phyloP scores from a whole-genome alignment of 1,140 invertebrate species.

The Drosophila teissieri region DNA sequence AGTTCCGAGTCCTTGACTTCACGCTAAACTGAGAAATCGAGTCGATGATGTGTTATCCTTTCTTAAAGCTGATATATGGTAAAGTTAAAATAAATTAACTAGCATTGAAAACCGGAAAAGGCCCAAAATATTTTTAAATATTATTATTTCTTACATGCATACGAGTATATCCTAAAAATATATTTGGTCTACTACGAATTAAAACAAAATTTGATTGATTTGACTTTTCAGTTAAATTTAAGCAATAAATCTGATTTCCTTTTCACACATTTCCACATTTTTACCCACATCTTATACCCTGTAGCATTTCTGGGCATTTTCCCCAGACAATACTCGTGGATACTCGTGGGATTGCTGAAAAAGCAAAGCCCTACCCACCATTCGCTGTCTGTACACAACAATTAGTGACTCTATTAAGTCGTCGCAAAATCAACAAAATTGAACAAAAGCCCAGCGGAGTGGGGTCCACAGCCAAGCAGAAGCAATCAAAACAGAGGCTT shows the following conservation, averaged over 20 bases:
- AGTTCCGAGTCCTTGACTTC: conserved; percentile 5
- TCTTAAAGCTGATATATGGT: not conserved
- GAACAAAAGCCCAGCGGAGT: conserved; percentile 40
- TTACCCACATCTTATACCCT: not conserved
- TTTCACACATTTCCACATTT: not conserved
- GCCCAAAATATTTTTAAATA: no score
- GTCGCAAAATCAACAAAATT: conserved; percentile 51
- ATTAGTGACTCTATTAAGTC: conserved; percentile 69
- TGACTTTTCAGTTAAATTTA: no score
- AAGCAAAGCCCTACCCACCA: conserved; percentile 8
- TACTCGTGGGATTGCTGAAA: conserved; percentile 11
- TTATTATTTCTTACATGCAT: no score
- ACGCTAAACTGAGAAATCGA: conserved; percentile 7
- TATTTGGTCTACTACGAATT: no score
- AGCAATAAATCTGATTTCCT: no score
- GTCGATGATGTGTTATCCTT: not conserved
- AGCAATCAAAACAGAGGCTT: conserved; percentile 62
- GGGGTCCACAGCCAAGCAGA: conserved; percentile 28
- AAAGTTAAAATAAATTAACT: not conserved
- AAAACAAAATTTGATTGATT: not conserved
- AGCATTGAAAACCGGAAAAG: no score
- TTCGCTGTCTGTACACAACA: conserved; percentile 38
- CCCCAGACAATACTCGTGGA: conserved; percentile 18
- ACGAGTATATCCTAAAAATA: no score
- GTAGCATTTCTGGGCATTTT: not conserved